Evolutionary conservation across 2,113 vertebrate genomes (phyloP), one percentile per base, ranked within the genome.

Genomic region (Actinemys pallida): DNA sequence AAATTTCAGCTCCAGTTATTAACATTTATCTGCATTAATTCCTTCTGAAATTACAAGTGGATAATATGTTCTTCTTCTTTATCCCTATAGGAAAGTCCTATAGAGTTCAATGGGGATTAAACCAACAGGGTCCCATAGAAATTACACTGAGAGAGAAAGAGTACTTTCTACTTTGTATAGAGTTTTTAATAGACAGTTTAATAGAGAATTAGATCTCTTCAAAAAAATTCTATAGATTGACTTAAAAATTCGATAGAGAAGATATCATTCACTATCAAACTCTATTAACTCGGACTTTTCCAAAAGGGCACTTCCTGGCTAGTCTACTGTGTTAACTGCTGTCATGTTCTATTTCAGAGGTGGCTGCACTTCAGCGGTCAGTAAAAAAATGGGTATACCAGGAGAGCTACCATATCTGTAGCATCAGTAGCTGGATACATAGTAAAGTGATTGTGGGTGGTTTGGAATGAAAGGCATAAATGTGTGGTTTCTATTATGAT

Each of bases 1-100:
- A 57, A 52, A 90, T 84, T 95, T 93, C 80, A 90, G 29, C 80
- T 89, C 59, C 42, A 72, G 56, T 84, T 91, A 72, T 20, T 81
- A 96, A 83, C 25, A 79, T 6, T 52, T 1, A 1, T 86, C 57
- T 85, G 24, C 47, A 91, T 83, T 75, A 79, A 85, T 4, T 90
- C 13, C 31, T 90, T 75, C 20, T 19, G 72, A 87, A 94, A 19
- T 6, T 57, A 39, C 45, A 20, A 16, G 16, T 93, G 65, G 29
- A 42, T 79, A 83, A 54, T 29, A 31, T 17, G 69, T 54, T 17
- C 1, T 24, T 72, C 17, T 42, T 54, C 56, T 87, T 89, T 62
- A 72, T 39, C 24, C 12, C 27, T 57, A 42, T 65, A 56, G 42
- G 4, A 57, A 47, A 10, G 0, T 1, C 0, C 1, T 10, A 49